Base-by-base conservation (phyloP, 2,888 invertebrate genomes). In the Neoaliturus tenellus region DNA sequence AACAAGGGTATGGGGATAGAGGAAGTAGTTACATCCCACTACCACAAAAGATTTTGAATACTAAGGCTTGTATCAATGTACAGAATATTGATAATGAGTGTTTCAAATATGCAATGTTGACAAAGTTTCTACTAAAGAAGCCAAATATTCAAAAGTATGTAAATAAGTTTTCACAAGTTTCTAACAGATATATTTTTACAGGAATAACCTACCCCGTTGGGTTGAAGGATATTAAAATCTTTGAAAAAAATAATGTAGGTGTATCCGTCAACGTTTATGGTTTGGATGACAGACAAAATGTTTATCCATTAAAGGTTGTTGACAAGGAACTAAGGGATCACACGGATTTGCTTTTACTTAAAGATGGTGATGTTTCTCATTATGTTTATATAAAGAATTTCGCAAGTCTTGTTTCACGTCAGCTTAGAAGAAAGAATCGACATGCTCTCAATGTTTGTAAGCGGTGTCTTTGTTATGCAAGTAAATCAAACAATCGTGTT, bases 361-460 rank as follows among this genome's bases (percentile, higher is more conserved):
- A 12, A 17, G n/a, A 67, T 14, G 73, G 41, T 10, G 73, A 39
- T 6, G n/a, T 44, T 4, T 78, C 78, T 6, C 78, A 78, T 17
- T 41, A 44, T 25, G 48, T 78, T 0, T 78, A 78, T 12, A 78
- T 78, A 14, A 78, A 78, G 28, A 25, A 78, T 14, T 80, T 80
- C 35, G 44, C 55, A 12, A 20, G 8, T n/a, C 58, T 80, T 12
- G 33, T 80, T 31, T 25, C 12, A 8, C 31, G 23, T 8, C 48
- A 80, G 23, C 1, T 80, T 55, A 33, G 33, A 1, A 48, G 31
- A 80, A 55, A 33, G 0, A 31, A 10, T 1, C 17, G 17, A 33
- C 25, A 55, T n/a, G n/a, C n/a, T n/a, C n/a, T n/a, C n/a, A 55
- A 28, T 55, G 33, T n/a, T 14, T 80, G 80, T 80, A 80, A 80